phyloP scores from a whole-genome alignment of 64 coral and sea anemone genomes.

The Acropora tenuis region DNA sequence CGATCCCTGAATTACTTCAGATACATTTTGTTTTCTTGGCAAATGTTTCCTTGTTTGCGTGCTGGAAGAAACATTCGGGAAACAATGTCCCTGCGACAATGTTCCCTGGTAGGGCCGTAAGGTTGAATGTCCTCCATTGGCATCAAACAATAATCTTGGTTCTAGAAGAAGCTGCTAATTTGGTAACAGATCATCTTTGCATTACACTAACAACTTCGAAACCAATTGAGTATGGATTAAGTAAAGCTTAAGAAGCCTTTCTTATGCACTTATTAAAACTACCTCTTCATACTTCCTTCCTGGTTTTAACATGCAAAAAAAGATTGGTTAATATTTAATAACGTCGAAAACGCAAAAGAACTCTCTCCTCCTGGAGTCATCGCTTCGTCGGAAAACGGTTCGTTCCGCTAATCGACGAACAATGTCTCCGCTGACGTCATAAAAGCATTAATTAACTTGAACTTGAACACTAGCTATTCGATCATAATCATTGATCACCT shows the following conservation, averaged over 20 bases:
- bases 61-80: neutral
- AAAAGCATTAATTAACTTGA: neutral
- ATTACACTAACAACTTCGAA: neutral
- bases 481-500: neutral
- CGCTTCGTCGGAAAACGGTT: neutral
- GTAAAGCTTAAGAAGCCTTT: neutral
- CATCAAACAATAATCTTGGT: neutral
- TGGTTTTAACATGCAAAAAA: neutral
- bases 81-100: neutral
- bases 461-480: neutral
- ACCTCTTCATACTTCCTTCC: neutral
- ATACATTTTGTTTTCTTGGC: neutral
- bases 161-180: too few species aligned
- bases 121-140: neutral
- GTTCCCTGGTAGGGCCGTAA: neutral
- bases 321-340: neutral
- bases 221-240: neutral
- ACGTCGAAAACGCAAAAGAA: neutral
- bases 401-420: neutral
- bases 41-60: conserved; percentile 1
- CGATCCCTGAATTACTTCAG: neutral
- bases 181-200: neutral
- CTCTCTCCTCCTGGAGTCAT: neutral
- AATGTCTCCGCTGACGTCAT: neutral
- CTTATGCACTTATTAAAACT: neutral